Evolutionary conservation across 2,888 invertebrate species (phyloP).

Genomic region (Nysson spinosus): DNA sequence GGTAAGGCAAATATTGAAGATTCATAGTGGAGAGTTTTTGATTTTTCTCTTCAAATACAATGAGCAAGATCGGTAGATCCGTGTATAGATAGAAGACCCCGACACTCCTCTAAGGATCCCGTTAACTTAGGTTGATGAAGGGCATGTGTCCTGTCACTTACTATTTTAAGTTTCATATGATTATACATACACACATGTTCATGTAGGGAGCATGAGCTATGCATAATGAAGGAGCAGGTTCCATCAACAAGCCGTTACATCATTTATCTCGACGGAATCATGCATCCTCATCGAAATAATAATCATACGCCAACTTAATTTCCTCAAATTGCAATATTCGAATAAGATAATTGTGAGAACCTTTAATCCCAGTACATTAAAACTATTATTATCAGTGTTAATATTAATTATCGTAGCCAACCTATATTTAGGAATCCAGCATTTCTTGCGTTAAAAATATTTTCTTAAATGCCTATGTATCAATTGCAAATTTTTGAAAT

Average conservation of each 20-base stretch:
- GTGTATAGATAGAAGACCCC: neutral
- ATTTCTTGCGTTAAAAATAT: too few relatives aligned
- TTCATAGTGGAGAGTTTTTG: neutral
- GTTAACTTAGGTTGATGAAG: slow-evolving; percentile 28
- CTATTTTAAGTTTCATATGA: slow-evolving; percentile 35
- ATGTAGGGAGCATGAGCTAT: slow-evolving; percentile 19
- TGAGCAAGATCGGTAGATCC: neutral
- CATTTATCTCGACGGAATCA: slow-evolving; percentile 59
- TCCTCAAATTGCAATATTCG: too few relatives aligned
- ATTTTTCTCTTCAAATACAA: neutral
- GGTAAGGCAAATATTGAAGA: neutral
- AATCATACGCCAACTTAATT: slow-evolving; percentile 28
- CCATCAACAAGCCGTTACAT: slow-evolving; percentile 45
- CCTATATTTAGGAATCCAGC: too few relatives aligned
- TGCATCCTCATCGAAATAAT: slow-evolving; percentile 55
- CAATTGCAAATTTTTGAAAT: too few relatives aligned
- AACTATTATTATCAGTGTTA: too few relatives aligned
- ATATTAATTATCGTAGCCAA: too few relatives aligned
- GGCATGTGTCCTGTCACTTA: slow-evolving; percentile 16
- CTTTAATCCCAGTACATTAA: too few relatives aligned
- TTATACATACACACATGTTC: slow-evolving; percentile 25
- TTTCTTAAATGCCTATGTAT: too few relatives aligned
- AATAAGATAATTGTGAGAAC: too few relatives aligned
- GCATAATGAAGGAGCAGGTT: slow-evolving; percentile 54
- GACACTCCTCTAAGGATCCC: slow-evolving; percentile 21